These are phyloP conservation scores for Nycteola revayana DNA, from an alignment of 2,888 invertebrate species.

Conservation along the genomic window DNA sequence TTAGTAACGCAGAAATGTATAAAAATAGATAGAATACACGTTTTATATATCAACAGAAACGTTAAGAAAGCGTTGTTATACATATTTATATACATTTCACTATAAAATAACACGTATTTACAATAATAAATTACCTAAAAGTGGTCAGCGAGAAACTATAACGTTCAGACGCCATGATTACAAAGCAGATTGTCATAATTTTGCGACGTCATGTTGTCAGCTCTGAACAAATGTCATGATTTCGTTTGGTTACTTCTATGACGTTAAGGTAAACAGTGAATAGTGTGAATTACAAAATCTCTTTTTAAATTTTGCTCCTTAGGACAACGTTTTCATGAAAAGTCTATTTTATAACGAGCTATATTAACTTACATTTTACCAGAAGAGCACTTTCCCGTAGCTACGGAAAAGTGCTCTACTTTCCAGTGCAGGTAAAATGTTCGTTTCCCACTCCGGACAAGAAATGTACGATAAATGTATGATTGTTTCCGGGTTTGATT, in stretches of 20 bases:
- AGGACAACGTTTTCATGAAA: too few species aligned
- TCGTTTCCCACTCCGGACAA: too few species aligned
- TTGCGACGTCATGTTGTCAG: conserved; percentile 46
- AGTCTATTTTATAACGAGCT: too few species aligned
- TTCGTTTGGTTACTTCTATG: conserved; percentile 24
- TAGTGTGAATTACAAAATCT: too few species aligned
- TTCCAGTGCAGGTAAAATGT: too few species aligned
- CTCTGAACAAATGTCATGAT: conserved; percentile 19
- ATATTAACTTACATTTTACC: too few species aligned
- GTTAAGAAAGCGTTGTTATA: background rate
- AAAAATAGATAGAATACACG: conserved; percentile 5
- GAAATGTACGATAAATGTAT: too few species aligned
- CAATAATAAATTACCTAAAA: conserved; percentile 77
- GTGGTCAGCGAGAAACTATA: conserved; percentile 97
- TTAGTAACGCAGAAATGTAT: conserved; percentile 8
- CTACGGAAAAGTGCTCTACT: too few species aligned
- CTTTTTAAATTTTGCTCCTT: too few species aligned
- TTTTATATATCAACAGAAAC: background rate
- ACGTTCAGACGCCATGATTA: conserved; percentile 96
- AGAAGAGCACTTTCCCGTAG: too few species aligned
- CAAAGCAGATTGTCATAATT: conserved; percentile 74
- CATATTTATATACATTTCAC: conserved; percentile 1
- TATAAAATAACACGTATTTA: conserved; percentile 36
- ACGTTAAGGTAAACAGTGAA: too few species aligned
- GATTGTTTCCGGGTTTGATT: too few species aligned